Percentiles rank a stretch among this genome's conserved stretches.
Evolutionary conservation across 2,113 vertebrate species (phyloP).

Genomic region (Anguilla rostrata): DNA sequence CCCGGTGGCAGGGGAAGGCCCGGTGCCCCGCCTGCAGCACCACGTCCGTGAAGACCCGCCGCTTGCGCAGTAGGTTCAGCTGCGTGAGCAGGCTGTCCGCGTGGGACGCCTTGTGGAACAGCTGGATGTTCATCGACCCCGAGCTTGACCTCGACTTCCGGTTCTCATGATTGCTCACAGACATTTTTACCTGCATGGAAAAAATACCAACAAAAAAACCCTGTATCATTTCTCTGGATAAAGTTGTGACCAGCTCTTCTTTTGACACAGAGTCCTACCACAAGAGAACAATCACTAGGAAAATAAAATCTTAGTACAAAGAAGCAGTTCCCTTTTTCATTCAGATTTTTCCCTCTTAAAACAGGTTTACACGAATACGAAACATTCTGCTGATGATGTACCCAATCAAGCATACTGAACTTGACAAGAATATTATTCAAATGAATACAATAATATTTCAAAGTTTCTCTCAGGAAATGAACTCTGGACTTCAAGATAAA

Average conservation of each 20-base stretch:
- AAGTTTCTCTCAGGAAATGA: conserved; percentile 37
- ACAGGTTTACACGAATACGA: neutral
- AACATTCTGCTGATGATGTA: neutral
- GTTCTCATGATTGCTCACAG: conserved; percentile 80
- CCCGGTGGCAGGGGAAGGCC: conserved; percentile 76
- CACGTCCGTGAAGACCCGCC: conserved; percentile 76
- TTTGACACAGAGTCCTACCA: neutral
- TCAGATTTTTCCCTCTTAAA: neutral
- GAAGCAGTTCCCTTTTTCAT: neutral
- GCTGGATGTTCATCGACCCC: conserved; percentile 74
- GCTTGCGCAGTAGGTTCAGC: conserved; percentile 77
- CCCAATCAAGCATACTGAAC: neutral
- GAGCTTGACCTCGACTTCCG: conserved; percentile 82
- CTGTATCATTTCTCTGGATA: neutral
- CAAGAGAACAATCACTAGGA: neutral
- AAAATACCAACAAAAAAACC: conserved; percentile 8
- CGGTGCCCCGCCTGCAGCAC: conserved; percentile 71
- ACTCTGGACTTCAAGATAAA: conserved; percentile 51
- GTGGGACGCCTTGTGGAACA: conserved; percentile 77
- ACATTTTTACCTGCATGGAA: conserved; percentile 66
- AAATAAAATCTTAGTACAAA: neutral
- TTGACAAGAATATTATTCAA: neutral
- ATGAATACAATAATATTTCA: neutral
- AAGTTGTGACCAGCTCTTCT: neutral
- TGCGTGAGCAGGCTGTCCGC: conserved; percentile 75